Evolutionary conservation across 1,140 invertebrate species (phyloP).

Genomic region (Neodiprion fabricii): DNA sequence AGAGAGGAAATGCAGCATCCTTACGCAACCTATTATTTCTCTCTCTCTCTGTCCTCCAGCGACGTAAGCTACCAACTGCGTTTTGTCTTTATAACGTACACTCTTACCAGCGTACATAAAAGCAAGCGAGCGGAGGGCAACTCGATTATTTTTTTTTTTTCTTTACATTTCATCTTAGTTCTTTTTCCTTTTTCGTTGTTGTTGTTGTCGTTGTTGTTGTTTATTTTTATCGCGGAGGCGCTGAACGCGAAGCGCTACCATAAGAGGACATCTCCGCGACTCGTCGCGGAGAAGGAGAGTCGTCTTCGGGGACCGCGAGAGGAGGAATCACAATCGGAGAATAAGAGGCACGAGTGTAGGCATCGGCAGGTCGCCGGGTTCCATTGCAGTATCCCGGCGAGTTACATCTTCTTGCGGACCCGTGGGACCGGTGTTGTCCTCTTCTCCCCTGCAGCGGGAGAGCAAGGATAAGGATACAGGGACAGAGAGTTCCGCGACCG

Average conservation of each 20-base stretch:
- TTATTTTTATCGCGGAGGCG: constrained; percentile 3
- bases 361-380: background rate
- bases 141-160: background rate
- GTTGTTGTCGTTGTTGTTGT: background rate
- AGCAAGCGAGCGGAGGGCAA: background rate
- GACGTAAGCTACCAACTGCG: background rate
- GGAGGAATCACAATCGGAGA: background rate
- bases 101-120: no score
- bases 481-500: no score
- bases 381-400: background rate
- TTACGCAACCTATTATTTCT: background rate
- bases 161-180: background rate
- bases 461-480: background rate
- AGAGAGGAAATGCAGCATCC: background rate
- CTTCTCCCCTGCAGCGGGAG: background rate
- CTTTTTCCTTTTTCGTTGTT: background rate
- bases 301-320: background rate
- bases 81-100: no score
- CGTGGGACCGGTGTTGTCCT: background rate
- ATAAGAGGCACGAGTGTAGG: no score
- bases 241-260: background rate
- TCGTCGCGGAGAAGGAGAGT: no score
- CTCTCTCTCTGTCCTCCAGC: background rate
- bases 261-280: background rate
- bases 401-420: background rate